A percentile compares a stretch with the other conserved stretches of the same genome.
phyloP scores from a whole-genome alignment of 1,140 invertebrate genomes.

The Atta cephalotes region DNA sequence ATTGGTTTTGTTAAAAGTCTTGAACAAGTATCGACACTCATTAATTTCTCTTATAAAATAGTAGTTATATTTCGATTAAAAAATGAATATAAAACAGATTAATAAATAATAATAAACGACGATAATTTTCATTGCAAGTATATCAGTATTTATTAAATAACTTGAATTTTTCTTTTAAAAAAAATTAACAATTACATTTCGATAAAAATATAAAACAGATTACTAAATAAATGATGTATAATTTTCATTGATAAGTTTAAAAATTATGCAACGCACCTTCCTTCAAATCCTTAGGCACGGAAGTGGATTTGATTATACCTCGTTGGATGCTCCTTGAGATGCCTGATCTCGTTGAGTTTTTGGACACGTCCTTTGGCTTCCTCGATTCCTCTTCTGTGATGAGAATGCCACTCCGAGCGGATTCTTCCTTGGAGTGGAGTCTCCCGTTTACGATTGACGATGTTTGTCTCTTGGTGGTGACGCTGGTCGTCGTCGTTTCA shows the following conservation, averaged over 20 bases:
- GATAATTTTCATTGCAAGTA: neutral
- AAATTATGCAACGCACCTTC: constrained; percentile 74
- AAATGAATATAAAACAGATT: neutral
- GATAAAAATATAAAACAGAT: neutral
- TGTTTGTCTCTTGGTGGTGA: constrained; percentile 58
- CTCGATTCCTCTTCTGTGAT: constrained; percentile 12
- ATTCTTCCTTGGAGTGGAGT: constrained; percentile 64
- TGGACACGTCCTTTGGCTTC: neutral
- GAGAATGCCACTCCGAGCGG: constrained; percentile 42
- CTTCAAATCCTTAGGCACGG: constrained; percentile 77
- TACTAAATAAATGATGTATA: neutral
- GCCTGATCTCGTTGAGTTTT: constrained; percentile 33
- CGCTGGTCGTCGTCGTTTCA: constrained; percentile 71
- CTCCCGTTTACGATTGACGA: constrained; percentile 61
- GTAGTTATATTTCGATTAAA: neutral
- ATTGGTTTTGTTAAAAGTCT: too few species aligned
- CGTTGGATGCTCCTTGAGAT: constrained; percentile 28
- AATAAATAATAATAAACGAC: neutral
- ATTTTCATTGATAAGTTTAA: neutral
- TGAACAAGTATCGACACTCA: neutral
- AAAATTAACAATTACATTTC: neutral
- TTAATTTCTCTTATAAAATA: neutral
- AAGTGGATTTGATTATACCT: constrained; percentile 77
- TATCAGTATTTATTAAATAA: neutral
- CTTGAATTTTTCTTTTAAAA: neutral